These are phyloP conservation scores for Theocolax elegans DNA, from an alignment of 1,140 invertebrate genomes.

Conservation along the genomic window DNA sequence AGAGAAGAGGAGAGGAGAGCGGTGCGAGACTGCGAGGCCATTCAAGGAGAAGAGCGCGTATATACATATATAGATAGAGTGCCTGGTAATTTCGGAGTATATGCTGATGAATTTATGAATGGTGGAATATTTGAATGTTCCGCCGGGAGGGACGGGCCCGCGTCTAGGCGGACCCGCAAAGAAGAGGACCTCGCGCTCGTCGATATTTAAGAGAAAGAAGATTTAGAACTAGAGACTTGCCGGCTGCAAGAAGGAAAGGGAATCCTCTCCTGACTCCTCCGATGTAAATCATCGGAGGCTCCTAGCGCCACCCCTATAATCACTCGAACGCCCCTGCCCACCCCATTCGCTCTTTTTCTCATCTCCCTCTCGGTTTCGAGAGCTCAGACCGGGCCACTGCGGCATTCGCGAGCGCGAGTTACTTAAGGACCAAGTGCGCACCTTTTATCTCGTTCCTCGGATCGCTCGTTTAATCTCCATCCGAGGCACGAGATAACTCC, in stretches of 20 bases:
- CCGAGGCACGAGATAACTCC: background rate
- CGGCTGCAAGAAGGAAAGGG: conserved; percentile 32
- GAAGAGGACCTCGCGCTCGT: conserved; percentile 1
- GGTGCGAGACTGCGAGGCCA: too few relatives aligned
- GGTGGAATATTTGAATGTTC: conserved; percentile 58
- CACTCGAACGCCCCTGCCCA: conserved; percentile 45
- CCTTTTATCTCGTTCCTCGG: conserved; percentile 8
- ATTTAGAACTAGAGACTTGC: conserved; percentile 56
- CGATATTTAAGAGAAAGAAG: conserved; percentile 52
- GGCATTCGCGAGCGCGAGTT: too few relatives aligned
- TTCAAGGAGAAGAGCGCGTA: too few relatives aligned
- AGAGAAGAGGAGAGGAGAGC: background rate
- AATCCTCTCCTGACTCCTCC: too few relatives aligned
- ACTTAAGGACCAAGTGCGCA: background rate
- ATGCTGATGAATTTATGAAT: conserved; percentile 63
- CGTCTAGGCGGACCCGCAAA: conserved; percentile 46
- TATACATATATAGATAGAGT: too few relatives aligned
- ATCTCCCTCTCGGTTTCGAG: background rate
- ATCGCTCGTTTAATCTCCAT: conserved; percentile 20
- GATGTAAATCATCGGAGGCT: conserved; percentile 60
- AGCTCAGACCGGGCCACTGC: background rate
- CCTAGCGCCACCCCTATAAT: conserved; percentile 62
- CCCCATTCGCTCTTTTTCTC: background rate
- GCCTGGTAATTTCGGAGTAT: conserved; percentile 54
- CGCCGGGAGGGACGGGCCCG: conserved; percentile 55